Conservation (phyloP, 2,113 vertebrate genomes). For the Noturus placidus region DNA sequence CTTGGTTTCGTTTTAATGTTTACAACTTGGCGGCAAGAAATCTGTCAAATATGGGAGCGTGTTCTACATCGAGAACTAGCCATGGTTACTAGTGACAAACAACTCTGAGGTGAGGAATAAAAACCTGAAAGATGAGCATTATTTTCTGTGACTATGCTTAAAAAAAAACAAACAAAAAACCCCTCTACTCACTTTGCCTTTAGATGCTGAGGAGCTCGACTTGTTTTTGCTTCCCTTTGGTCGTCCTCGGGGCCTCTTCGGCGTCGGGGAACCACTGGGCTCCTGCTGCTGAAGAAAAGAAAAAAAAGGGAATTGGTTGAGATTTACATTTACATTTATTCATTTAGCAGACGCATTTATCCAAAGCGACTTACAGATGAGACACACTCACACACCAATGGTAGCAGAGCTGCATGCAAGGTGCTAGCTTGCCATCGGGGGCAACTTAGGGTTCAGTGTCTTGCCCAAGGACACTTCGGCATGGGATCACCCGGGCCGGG, state of each 20-base stretch:
- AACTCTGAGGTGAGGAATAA: too few relatives aligned
- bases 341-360: too few relatives aligned
- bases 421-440: too few relatives aligned
- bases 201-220: slow-evolving; percentile 63
- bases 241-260: slow-evolving; percentile 91
- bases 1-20: slow-evolving; percentile 15
- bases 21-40: background rate
- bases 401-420: too few relatives aligned
- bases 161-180: background rate
- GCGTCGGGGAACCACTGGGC: slow-evolving; percentile 86
- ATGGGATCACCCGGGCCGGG: too few relatives aligned
- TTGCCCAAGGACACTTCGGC: too few relatives aligned
- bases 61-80: background rate
- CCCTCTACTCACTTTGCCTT: slow-evolving; percentile 81
- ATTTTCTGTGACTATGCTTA: background rate
- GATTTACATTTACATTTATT: too few relatives aligned
- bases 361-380: too few relatives aligned
- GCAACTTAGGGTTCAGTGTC: too few relatives aligned
- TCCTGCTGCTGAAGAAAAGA: slow-evolving; percentile 72
- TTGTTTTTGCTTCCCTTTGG: slow-evolving; percentile 98
- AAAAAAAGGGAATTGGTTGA: too few relatives aligned
- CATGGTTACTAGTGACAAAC: background rate
- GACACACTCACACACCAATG: too few relatives aligned
- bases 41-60: background rate
- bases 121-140: too few relatives aligned